Evolutionary conservation across 2,113 vertebrate species (phyloP).

Genomic region (Acanthochromis polyacanthus): DNA sequence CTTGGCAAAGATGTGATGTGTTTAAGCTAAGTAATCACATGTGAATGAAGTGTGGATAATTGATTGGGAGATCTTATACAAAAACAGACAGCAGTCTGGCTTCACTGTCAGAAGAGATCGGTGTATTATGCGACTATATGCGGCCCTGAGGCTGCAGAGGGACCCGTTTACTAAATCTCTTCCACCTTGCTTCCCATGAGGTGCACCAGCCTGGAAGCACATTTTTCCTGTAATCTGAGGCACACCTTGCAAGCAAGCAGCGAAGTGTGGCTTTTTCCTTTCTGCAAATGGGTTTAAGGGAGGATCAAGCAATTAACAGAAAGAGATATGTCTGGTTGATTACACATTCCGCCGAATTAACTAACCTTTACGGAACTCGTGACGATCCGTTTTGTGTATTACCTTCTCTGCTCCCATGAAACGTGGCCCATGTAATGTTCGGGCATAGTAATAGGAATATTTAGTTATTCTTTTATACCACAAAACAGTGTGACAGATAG

Average conservation of each 20-base stretch:
- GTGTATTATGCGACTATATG: background rate
- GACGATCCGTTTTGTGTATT: background rate
- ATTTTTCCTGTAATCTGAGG: constrained; percentile 44
- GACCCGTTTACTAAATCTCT: constrained; percentile 4
- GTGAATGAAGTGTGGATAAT: background rate
- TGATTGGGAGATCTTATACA: constrained; percentile 15
- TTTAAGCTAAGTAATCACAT: background rate
- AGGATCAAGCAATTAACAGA: constrained; percentile 60
- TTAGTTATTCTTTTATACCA: background rate
- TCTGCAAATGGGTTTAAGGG: constrained; percentile 49
- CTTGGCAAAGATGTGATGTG: constrained; percentile 8
- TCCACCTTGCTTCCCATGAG: constrained; percentile 27
- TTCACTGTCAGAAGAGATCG: background rate
- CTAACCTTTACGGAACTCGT: constrained; percentile 42
- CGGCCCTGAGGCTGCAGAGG: constrained; percentile 3
- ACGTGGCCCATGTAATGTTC: background rate
- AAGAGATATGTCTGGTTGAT: constrained; percentile 58
- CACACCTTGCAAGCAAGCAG: constrained; percentile 58
- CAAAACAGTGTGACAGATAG: background rate
- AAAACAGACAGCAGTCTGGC: background rate
- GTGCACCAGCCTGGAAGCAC: constrained; percentile 34
- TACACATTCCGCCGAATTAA: constrained; percentile 60
- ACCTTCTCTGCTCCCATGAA: too few relatives aligned
- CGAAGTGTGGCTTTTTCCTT: constrained; percentile 27
- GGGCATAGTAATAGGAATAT: too few relatives aligned